Evolutionary conservation across 1,140 invertebrate genomes (phyloP).

Genomic region (Chionoecetes opilio): DNA sequence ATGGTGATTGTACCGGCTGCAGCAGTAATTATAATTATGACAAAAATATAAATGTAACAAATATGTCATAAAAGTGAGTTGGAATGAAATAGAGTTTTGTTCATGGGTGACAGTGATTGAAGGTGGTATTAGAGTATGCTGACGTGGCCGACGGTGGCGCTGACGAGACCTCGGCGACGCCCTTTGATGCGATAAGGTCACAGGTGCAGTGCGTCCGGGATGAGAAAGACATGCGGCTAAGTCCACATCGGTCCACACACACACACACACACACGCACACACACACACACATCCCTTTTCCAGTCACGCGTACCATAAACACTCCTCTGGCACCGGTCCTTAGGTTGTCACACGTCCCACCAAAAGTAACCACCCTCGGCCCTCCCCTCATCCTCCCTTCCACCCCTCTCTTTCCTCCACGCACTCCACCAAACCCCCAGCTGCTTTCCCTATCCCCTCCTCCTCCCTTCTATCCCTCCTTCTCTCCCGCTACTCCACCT

Average conservation of each 20-base stretch:
- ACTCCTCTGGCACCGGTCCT: neutral
- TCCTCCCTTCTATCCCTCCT: neutral
- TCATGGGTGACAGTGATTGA: neutral
- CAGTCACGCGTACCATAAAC: neutral
- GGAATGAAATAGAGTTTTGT: neutral
- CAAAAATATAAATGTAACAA: too few species aligned
- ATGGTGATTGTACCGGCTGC: too few species aligned
- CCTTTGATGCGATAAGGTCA: conserved; percentile 18
- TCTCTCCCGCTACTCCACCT: neutral
- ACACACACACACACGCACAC: conserved; percentile 18
- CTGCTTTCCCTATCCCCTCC: neutral
- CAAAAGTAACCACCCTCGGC: neutral
- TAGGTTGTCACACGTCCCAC: neutral
- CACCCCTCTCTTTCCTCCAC: neutral
- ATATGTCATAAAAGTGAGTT: neutral
- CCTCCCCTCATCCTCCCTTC: neutral
- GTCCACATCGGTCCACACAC: neutral
- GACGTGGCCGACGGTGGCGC: neutral
- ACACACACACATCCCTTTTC: conserved; percentile 9
- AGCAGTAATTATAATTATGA: too few species aligned
- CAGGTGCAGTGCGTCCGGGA: neutral
- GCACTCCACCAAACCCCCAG: neutral
- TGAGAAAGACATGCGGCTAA: neutral
- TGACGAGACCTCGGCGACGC: neutral
- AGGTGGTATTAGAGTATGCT: neutral